phyloP scores from a whole-genome alignment of 2,888 invertebrate species.

The Aspidiotus destructor region DNA sequence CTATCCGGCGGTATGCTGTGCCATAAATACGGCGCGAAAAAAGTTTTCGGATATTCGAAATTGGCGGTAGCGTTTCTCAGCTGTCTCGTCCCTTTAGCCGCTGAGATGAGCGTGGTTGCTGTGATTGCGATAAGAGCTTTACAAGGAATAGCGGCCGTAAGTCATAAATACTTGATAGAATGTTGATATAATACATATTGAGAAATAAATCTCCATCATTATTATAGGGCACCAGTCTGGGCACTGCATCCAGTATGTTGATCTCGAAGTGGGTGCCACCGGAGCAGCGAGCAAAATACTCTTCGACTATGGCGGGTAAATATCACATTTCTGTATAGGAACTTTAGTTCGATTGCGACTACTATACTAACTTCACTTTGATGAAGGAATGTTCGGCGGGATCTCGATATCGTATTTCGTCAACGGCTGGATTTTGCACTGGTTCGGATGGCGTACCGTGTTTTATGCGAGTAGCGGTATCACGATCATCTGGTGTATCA shows the following conservation, averaged over 20 bases:
- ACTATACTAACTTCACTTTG: too few relatives aligned
- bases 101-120: slow-evolving; percentile 52
- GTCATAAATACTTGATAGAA: slow-evolving; percentile 37
- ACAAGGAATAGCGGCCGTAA: slow-evolving; percentile 59
- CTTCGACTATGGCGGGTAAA: background rate
- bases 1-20: slow-evolving; percentile 60
- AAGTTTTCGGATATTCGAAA: slow-evolving; percentile 62
- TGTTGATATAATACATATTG: background rate
- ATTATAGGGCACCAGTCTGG: background rate
- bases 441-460: slow-evolving; percentile 20
- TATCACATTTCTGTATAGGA: background rate
- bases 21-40: slow-evolving; percentile 59
- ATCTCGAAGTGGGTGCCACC: background rate
- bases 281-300: background rate
- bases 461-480: slow-evolving; percentile 9
- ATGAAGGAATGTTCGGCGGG: background rate
- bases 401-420: background rate
- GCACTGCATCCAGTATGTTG: background rate
- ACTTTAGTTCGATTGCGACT: too few relatives aligned
- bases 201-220: background rate
- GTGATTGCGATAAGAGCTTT: slow-evolving; percentile 54
- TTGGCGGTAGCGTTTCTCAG: slow-evolving; percentile 57
- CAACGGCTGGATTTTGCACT: background rate
- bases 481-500: slow-evolving; percentile 10
- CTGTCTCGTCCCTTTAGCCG: slow-evolving; percentile 55